phyloP scores from a whole-genome alignment of 2,797 vertebrate species.

The Eulemur rubriventer region DNA sequence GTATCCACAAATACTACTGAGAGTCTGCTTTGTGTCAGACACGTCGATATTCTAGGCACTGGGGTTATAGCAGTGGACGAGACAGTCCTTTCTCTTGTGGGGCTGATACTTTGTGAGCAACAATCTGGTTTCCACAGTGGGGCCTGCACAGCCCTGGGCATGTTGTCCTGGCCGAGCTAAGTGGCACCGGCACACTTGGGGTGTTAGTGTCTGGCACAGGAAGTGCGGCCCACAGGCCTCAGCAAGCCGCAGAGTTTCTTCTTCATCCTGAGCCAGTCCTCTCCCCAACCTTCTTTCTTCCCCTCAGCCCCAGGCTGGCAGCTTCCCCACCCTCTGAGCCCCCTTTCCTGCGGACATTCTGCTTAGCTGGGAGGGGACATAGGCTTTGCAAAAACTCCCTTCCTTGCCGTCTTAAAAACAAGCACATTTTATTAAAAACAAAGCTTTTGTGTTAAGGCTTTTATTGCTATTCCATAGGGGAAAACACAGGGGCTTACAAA shows the following conservation, averaged over 20 bases:
- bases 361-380: not conserved
- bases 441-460: conserved; percentile 50
- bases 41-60: not conserved
- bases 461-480: not conserved
- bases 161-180: not conserved
- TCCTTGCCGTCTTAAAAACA: not conserved
- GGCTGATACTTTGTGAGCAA: not conserved
- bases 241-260: not conserved
- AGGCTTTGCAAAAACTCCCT: not conserved
- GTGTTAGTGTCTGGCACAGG: not conserved
- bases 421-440: conserved; percentile 33
- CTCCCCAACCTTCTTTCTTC: not conserved
- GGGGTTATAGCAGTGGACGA: not conserved
- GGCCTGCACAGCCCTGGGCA: not conserved
- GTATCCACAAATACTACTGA: not conserved
- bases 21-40: not conserved
- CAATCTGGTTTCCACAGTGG: not conserved
- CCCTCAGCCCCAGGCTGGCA: not conserved
- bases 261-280: not conserved
- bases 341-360: not conserved
- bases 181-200: not conserved
- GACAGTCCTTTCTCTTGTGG: not conserved
- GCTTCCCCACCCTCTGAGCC: not conserved
- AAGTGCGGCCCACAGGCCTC: accelerated
- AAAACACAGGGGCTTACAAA: not conserved